Conservation (phyloP, 2,113 vertebrate species). For the Nothobranchius furzeri region DNA sequence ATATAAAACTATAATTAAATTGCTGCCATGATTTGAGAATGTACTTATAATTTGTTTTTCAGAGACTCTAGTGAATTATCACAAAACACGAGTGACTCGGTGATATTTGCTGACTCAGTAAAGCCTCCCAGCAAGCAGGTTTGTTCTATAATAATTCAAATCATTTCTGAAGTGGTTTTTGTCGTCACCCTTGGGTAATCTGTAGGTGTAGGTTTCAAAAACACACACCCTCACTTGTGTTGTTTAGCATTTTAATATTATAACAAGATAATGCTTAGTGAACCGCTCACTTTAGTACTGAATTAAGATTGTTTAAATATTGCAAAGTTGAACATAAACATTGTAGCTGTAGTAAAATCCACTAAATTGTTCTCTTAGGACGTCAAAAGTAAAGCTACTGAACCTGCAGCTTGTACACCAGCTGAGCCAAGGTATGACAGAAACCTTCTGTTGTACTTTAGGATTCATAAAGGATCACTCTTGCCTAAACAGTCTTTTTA, state of each 20-base stretch:
- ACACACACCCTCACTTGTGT: too few species aligned
- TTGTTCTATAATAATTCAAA: background rate
- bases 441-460: background rate
- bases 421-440: conserved; percentile 25
- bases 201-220: too few species aligned
- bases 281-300: too few species aligned
- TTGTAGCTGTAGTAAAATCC: too few species aligned
- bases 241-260: too few species aligned
- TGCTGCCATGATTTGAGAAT: too few species aligned
- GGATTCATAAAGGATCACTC: background rate
- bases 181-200: too few species aligned
- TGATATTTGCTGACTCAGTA: conserved; percentile 40
- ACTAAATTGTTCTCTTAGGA: conserved; percentile 11
- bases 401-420: conserved; percentile 1
- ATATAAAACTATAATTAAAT: too few species aligned
- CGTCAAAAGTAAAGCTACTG: background rate
- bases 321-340: too few species aligned
- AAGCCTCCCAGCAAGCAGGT: conserved; percentile 23
- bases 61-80: conserved; percentile 46
- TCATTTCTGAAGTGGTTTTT: too few species aligned
- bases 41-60: background rate
- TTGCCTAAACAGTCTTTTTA: background rate
- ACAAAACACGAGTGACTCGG: conserved; percentile 9
- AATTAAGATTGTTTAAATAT: too few species aligned
- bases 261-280: too few species aligned